Conservation (phyloP, 2,888 invertebrate genomes). For the Alloplasta piceator region DNA sequence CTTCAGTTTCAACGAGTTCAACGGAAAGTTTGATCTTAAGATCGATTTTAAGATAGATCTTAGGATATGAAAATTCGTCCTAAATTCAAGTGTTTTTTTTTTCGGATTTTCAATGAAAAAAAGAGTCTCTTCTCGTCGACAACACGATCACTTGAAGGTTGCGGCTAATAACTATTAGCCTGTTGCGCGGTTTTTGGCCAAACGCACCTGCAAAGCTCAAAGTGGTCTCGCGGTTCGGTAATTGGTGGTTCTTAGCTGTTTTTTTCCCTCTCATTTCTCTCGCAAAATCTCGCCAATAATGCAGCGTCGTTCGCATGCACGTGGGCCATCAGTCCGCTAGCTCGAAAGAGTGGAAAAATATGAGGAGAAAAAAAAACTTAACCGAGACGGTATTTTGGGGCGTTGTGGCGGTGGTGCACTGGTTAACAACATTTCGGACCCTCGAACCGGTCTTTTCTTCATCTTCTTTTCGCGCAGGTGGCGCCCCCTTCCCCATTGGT, state of each 20-base stretch:
- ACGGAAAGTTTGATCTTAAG: no score
- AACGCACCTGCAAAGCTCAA: conserved; percentile 46
- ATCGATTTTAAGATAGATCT: no score
- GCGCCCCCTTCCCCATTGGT: conserved; percentile 10
- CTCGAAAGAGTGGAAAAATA: background rate
- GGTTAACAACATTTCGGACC: conserved; percentile 19
- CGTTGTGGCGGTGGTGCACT: conserved; percentile 28
- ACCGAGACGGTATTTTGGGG: conserved; percentile 1
- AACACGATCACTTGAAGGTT: no score
- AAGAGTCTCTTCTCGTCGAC: no score
- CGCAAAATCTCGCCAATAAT: no score
- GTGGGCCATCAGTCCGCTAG: conserved; percentile 10
- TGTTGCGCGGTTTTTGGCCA: conserved; percentile 12
- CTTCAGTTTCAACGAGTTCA: no score
- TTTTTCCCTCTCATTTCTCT: no score
- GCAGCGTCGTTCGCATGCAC: background rate
- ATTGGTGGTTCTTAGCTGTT: conserved; percentile 40
- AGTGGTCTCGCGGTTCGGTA: conserved; percentile 35
- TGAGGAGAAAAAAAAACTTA: background rate
- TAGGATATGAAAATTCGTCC: no score
- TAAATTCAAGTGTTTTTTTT: no score
- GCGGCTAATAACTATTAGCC: no score
- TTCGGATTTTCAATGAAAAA: no score
- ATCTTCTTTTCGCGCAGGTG: conserved; percentile 55
- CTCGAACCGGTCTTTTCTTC: conserved; percentile 52